Base-by-base conservation (phyloP, 2,888 invertebrate genomes). In the Cephus rjabovi region DNA sequence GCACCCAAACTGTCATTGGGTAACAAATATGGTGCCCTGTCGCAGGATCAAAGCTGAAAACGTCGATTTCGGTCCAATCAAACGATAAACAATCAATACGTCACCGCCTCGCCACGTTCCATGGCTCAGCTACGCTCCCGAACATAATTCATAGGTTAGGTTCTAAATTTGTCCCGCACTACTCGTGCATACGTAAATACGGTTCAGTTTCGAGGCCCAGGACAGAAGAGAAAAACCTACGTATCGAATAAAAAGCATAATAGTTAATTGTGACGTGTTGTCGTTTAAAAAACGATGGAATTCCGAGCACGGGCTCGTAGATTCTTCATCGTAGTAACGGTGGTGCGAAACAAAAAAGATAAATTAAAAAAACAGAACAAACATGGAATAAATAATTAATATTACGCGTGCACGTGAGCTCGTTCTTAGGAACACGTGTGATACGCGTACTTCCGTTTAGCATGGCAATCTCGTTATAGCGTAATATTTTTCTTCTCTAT, bases 11-110 rank as follows among this genome's bases (percentile, higher is more conserved):
- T 95, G 71, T 93, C 93, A 34, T 91, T 95, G 86, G 95, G 94
- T 83, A 95, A 95, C 91, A 95, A 95, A 89, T 95, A 93, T 86
- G 94, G 94, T 86, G 94, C 94, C 81, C 91, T 95, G 30, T 93
- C 93, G 83, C 93, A 93, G 86, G 94, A 94, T 89, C 92, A 92
- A 86, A 92, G 92, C 92, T 92, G 92, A 92, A 91, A 92, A 81
- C 82, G 79, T 84, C 87, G 83, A 79, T 80, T 73, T 74, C 79
- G 84, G 82, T 84, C 76, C 74, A 78, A 85, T 86, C 86, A 85
- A 87, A 85, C 79, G 84, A 87, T 83, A 86, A 86, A 85, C 85
- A 87, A 88, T 88, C 88, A 86, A 86, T 87, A 85, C 87, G 85
- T 89, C 86, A 87, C 88, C 86, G 87, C 89, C 88, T 90, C 85